These are phyloP conservation scores for Caenorhabditis sp. DNA, from an alignment of 2,888 invertebrate genomes.

Conservation along the genomic window DNA sequence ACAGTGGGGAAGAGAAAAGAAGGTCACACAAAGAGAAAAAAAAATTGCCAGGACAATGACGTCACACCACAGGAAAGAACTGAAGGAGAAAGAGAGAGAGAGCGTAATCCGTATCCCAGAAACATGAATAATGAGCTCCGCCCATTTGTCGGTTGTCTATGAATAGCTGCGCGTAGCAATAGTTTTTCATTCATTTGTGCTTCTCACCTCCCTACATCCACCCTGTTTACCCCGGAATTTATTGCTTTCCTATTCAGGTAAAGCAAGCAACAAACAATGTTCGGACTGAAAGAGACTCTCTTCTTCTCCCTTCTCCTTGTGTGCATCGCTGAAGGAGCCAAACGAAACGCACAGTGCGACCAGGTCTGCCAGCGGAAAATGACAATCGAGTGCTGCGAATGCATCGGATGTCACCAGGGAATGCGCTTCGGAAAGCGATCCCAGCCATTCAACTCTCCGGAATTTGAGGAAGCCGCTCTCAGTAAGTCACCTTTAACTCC, in stretches of 20 bases:
- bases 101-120: slow-evolving; percentile 26
- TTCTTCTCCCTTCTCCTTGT: slow-evolving; percentile 8
- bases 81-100: no score
- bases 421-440: slow-evolving; percentile 59
- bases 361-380: slow-evolving; percentile 58
- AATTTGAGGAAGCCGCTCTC: slow-evolving; percentile 27
- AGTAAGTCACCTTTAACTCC: background rate
- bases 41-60: no score
- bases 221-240: background rate
- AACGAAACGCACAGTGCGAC: slow-evolving; percentile 60
- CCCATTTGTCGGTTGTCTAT: slow-evolving; percentile 12
- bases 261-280: no score
- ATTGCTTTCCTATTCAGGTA: background rate
- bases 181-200: background rate
- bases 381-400: slow-evolving; percentile 63
- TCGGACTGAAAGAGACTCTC: slow-evolving; percentile 25
- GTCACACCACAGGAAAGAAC: no score
- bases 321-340: slow-evolving; percentile 23
- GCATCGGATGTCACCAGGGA: slow-evolving; percentile 63
- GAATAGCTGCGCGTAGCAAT: background rate
- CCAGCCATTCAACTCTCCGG: slow-evolving; percentile 21
- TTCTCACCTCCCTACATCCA: background rate
- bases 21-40: no score
- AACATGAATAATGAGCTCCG: slow-evolving; percentile 32
- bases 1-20: no score